Evolutionary conservation across 2,113 vertebrate species (phyloP).

Genomic region (Tragelaphus buxtoni): DNA sequence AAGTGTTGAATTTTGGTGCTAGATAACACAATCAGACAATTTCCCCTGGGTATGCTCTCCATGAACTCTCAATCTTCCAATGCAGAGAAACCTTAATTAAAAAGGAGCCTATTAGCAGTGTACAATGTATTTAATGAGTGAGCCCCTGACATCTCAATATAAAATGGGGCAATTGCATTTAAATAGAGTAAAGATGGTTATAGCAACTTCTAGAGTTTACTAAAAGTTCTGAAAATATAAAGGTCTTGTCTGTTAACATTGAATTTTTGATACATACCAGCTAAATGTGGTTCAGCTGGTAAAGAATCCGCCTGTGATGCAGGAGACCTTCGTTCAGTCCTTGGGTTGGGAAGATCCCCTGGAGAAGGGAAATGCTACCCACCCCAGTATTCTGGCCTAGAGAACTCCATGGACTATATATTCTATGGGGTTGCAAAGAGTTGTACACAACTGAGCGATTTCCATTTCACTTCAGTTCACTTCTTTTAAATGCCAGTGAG

Average conservation of each 20-base stretch:
- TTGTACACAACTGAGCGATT: background rate
- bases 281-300: background rate
- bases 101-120: constrained; percentile 24
- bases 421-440: background rate
- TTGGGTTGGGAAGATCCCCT: background rate
- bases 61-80: constrained; percentile 32
- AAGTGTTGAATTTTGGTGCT: constrained; percentile 8
- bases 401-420: background rate
- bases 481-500: background rate
- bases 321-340: background rate
- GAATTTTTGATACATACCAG: background rate
- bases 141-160: constrained; percentile 34
- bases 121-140: constrained; percentile 31
- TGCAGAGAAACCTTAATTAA: constrained; percentile 55
- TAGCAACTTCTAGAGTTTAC: background rate
- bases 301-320: background rate
- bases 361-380: background rate
- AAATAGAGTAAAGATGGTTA: background rate
- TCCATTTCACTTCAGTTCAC: background rate
- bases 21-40: constrained; percentile 11
- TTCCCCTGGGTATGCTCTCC: background rate
- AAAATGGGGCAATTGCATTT: constrained; percentile 21
- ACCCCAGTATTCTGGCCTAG: background rate
- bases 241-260: background rate
- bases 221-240: background rate